Evolutionary conservation across 2,888 invertebrate species (phyloP).

Genomic region (Drosophila colorata): DNA sequence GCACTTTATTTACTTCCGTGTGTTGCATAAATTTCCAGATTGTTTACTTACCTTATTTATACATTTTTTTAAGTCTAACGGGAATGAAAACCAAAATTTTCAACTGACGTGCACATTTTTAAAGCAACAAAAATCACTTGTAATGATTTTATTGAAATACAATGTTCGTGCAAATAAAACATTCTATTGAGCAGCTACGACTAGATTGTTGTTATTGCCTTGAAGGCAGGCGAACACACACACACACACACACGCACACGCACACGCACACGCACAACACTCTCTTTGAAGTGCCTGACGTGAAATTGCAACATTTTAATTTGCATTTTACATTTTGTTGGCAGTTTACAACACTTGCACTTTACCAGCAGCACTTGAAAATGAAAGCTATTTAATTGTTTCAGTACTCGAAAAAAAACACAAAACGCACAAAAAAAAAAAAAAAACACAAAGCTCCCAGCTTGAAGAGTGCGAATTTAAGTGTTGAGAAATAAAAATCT

Average conservation of each 20-base stretch:
- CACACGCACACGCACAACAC: conserved; percentile 2
- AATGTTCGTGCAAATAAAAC: conserved; percentile 7
- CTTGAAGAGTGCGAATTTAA: not conserved
- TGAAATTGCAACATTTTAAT: conserved; percentile 33
- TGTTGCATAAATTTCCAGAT: too few relatives aligned
- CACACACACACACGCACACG: conserved; percentile 1
- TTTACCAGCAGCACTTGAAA: conserved; percentile 13
- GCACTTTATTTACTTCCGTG: too few relatives aligned
- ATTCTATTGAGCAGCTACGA: conserved; percentile 16
- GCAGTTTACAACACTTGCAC: conserved; percentile 28
- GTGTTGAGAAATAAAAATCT: not conserved
- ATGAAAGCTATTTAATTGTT: conserved; percentile 28
- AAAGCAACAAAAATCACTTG: not conserved
- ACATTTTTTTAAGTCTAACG: too few relatives aligned
- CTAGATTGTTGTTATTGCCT: conserved; percentile 21
- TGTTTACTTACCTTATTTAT: too few relatives aligned
- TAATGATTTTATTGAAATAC: conserved; percentile 25
- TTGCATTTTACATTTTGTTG: conserved; percentile 34
- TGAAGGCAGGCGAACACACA: conserved; percentile 4
- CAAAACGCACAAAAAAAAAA: conserved; percentile 1
- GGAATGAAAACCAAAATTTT: not conserved
- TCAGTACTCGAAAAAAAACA: conserved; percentile 9
- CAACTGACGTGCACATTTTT: not conserved
- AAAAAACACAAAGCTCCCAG: not conserved
- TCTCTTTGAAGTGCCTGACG: conserved; percentile 13